Evolutionary conservation across 2,113 vertebrate species (phyloP), one percentile per base, ranked within the genome.

Genomic region (Thalassarche chlororhynchos): DNA sequence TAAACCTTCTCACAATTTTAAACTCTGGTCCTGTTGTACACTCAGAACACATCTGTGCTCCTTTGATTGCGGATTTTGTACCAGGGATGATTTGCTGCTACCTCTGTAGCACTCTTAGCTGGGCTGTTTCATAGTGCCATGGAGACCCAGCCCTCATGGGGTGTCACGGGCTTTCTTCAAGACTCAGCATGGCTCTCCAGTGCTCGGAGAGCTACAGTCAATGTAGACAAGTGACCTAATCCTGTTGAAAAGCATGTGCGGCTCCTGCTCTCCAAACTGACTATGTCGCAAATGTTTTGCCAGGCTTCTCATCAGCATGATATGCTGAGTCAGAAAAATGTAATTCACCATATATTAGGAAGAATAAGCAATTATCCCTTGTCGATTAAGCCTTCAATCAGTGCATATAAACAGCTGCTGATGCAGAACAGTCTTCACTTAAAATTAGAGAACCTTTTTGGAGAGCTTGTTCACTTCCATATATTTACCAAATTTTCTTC

Each of bases 341-440:
- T 70, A 87, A 69, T 96, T 90, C 72, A 40, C 54, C 29, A 49
- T 29, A 6, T 95, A 94, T 97, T 89, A 90, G 87, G 79, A 84
- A 96, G 94, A 97, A 96, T 96, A 90, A 96, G 95, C 85, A 96
- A 97, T 97, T 95, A 96, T 76, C 82, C 64, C 79, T 82, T 95
- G 87, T 93, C 91, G 96, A 87, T 96, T 96, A 91, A 65, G 82
- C 23, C 72, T 88, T 95, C 91, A 95, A 84, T 96, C 95, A 96
- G 91, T 74, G 84, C 76, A n/a, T 88, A 87, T 93, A 95, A 96
- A 93, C 93, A 94, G 83, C 94, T 96, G 96, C 91, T 84, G 79
- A 75, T 94, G 82, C 58, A 93, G 89, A 96, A 68, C 51, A 80
- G 92, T 71, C 82, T 82, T 94, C 62, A 60, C 82, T 95, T 96